Conservation (phyloP, 2,888 invertebrate species). For the Sinohyriopsis cumingii region DNA sequence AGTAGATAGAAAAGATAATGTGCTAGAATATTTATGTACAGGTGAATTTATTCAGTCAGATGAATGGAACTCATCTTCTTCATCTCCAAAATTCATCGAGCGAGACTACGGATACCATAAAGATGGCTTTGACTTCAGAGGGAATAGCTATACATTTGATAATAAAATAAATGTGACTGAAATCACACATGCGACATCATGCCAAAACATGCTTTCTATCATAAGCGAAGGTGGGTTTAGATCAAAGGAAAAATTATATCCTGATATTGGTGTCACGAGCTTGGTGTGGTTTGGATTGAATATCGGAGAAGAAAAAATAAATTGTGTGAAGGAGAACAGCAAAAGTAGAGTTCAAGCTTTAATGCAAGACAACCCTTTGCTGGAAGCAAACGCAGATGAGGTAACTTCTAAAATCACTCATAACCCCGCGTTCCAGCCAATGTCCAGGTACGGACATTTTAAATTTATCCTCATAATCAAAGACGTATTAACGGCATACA, state of each 20-base stretch:
- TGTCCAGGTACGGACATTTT: constrained; percentile 2
- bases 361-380: too few species aligned
- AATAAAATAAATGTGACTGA: not conserved
- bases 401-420: too few species aligned
- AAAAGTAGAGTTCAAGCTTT: too few species aligned
- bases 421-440: not conserved
- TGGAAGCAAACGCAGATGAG: too few species aligned
- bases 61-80: too few species aligned
- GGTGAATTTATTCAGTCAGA: too few species aligned
- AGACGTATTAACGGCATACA: not conserved
- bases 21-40: too few species aligned
- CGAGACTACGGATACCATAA: too few species aligned
- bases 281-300: not conserved
- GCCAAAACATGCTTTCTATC: not conserved
- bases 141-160: not conserved
- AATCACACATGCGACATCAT: constrained; percentile 1
- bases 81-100: too few species aligned
- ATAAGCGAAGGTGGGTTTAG: not conserved
- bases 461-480: not conserved
- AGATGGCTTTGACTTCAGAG: too few species aligned
- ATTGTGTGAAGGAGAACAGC: too few species aligned
- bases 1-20: too few species aligned
- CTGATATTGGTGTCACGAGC: not conserved
- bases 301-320: not conserved
- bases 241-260: not conserved